phyloP scores from a whole-genome alignment of 2,113 vertebrate genomes.

The Geothlypis trichas region DNA sequence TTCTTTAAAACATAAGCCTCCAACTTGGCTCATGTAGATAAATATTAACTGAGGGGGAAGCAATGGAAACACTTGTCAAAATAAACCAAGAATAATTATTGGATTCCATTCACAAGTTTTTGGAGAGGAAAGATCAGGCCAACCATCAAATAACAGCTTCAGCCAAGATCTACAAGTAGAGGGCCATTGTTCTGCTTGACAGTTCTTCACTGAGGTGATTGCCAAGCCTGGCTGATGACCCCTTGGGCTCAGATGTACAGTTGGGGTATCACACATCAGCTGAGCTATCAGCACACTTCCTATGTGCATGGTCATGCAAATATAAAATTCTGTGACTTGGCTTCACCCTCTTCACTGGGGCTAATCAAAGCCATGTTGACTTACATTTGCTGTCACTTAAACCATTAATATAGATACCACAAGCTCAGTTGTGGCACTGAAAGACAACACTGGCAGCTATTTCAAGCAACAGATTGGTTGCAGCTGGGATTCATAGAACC shows the following conservation, averaged over 20 bases:
- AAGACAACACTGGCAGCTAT: background rate
- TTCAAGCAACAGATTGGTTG: background rate
- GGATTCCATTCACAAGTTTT: constrained; percentile 53
- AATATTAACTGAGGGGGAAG: constrained; percentile 45
- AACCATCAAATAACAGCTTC: constrained; percentile 10
- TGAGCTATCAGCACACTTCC: background rate
- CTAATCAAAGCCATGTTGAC: constrained; percentile 14
- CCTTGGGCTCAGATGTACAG: background rate
- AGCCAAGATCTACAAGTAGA: constrained; percentile 42
- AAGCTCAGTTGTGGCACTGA: background rate
- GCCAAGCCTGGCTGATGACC: constrained; percentile 31
- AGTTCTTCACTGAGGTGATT: constrained; percentile 10
- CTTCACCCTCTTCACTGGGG: background rate
- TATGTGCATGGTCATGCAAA: background rate
- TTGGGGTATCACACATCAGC: background rate
- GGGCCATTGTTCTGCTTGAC: background rate
- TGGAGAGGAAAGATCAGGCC: constrained; percentile 15
- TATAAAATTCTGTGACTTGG: background rate
- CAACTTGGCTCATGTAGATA: constrained; percentile 32
- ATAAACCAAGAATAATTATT: constrained; percentile 52
- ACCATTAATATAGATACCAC: background rate
- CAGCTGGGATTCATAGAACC: background rate
- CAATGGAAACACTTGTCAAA: constrained; percentile 58
- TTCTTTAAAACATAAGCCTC: constrained; percentile 46
- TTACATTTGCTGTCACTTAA: constrained; percentile 9